A percentile compares a stretch with the other conserved stretches of the same genome.
Evolutionary conservation across 1,140 invertebrate genomes (phyloP).

Genomic region (Cheumatopsyche charites): DNA sequence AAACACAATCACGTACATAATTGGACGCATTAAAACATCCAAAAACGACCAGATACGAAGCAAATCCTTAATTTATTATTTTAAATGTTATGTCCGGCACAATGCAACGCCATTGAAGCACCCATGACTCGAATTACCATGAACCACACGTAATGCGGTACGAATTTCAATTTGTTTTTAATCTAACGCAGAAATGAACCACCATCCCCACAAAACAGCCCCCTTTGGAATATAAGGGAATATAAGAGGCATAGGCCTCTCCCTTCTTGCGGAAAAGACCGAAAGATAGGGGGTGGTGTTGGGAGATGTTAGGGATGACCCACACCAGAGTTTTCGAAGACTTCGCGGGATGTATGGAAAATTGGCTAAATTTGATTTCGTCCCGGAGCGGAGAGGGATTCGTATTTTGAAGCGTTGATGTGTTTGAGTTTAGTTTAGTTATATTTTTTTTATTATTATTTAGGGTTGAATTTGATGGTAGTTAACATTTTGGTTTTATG

Average conservation of each 20-base stretch:
- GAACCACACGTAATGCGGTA: conserved; percentile 31
- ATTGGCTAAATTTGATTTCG: conserved; percentile 42
- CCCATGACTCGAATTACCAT: conserved; percentile 5
- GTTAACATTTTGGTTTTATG: no score
- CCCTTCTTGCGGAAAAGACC: background rate
- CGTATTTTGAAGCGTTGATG: background rate
- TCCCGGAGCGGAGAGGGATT: conserved; percentile 26
- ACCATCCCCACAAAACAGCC: no score
- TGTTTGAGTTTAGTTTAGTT: background rate
- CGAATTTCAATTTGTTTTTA: conserved; percentile 46
- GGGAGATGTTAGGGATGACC: conserved; percentile 3
- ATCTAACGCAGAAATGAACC: conserved; percentile 41
- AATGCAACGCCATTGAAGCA: no score
- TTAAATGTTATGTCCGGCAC: no score
- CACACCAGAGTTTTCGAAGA: background rate
- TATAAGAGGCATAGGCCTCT: background rate
- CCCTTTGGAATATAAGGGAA: background rate
- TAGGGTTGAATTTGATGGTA: no score
- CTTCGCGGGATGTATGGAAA: background rate
- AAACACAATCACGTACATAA: no score
- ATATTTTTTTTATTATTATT: background rate
- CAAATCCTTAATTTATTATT: no score
- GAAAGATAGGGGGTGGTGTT: background rate
- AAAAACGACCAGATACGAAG: no score
- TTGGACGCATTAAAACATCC: no score